A percentile compares a stretch with the other conserved stretches of the same genome.
Evolutionary conservation across 2,113 vertebrate species (phyloP).

Genomic region (Trematomus loennbergii): DNA sequence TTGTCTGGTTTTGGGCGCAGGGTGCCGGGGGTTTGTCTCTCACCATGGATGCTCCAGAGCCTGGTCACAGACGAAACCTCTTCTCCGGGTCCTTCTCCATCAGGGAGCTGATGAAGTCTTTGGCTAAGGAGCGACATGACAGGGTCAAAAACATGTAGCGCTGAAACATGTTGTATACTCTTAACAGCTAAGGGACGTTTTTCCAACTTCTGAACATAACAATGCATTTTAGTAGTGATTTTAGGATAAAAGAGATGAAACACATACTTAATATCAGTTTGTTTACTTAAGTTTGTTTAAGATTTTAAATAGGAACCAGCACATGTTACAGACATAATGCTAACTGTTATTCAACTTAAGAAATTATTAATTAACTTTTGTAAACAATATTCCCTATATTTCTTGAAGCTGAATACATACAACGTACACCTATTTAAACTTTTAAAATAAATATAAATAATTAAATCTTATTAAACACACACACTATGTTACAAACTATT

Average conservation of each 20-base stretch:
- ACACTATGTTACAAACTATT: neutral
- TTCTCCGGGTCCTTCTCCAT: slow-evolving; percentile 99
- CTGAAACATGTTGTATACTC: slow-evolving; percentile 5
- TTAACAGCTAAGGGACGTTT: no score
- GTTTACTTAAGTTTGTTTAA: neutral
- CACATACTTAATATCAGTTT: neutral
- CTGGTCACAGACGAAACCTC: slow-evolving; percentile 97
- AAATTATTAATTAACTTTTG: no score
- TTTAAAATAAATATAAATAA: no score
- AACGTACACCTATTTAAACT: no score
- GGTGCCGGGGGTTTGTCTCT: slow-evolving; percentile 70
- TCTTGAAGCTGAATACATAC: no score
- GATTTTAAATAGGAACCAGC: neutral
- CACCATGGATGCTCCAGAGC: slow-evolving; percentile 97
- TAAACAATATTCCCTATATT: no score
- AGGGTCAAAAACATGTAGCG: slow-evolving; percentile 47
- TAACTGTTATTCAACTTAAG: no score
- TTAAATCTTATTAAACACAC: no score
- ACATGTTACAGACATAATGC: neutral
- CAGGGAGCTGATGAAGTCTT: slow-evolving; percentile 95
- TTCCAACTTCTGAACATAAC: neutral
- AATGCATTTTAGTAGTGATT: neutral
- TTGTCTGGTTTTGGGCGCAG: slow-evolving; percentile 33
- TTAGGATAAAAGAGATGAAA: neutral
- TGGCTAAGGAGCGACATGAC: slow-evolving; percentile 83